Percentiles rank a stretch among this genome's conserved stretches.
Conservation (phyloP, 2,888 invertebrate genomes). For the Rotaria sp. region DNA sequence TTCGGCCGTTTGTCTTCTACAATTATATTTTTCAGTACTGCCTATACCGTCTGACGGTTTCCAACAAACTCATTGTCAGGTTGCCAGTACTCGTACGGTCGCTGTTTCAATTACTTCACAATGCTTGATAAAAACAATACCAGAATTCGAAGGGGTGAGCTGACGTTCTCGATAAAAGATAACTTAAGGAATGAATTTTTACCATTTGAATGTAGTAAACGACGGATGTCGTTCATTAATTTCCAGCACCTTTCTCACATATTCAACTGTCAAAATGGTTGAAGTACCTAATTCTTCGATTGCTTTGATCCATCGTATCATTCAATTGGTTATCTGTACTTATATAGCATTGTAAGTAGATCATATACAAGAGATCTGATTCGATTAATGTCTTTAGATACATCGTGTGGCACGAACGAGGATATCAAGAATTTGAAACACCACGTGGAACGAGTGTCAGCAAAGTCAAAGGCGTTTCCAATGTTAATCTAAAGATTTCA, state of each 20-base stretch:
- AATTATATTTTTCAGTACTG: too few relatives aligned
- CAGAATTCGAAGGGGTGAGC: too few relatives aligned
- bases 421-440: conserved; percentile 57
- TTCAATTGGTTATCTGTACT: neutral
- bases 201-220: too few relatives aligned
- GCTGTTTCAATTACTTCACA: too few relatives aligned
- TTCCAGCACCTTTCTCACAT: neutral
- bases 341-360: neutral
- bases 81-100: too few relatives aligned
- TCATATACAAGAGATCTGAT: neutral
- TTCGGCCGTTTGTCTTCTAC: too few relatives aligned
- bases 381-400: neutral
- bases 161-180: too few relatives aligned
- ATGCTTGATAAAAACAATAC: too few relatives aligned
- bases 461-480: conserved; percentile 58
- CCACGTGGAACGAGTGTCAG: conserved; percentile 56
- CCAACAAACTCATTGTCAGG: too few relatives aligned
- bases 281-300: neutral
- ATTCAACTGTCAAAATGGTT: neutral
- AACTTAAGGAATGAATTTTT: too few relatives aligned
- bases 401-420: conserved; percentile 52
- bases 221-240: neutral
- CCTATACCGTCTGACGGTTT: too few relatives aligned
- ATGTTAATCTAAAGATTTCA: conserved; percentile 44
- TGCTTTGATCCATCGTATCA: neutral